Base-by-base conservation (phyloP, 37 sponge, comb jelly and placozoan species). In the Beroe forskalii region DNA sequence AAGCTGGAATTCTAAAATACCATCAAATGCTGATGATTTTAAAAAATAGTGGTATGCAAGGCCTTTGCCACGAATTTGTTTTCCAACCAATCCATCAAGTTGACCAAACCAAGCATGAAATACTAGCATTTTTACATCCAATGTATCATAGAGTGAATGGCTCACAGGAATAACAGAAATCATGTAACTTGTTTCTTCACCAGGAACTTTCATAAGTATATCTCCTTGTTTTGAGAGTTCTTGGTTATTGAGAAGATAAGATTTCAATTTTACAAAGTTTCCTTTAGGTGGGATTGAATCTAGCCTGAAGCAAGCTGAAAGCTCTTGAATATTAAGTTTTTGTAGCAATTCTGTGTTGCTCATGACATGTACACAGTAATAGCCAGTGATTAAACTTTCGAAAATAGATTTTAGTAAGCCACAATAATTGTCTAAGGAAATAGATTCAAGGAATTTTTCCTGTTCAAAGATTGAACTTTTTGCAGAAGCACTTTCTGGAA, bases 1-100 rank as follows among this genome's bases (percentile, higher is more conserved):
- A 1, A 80, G 60, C 4, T 80, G 60, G 22, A 44, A 37, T 30
- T 22, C 40, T 32, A 80, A n/a, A 23, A 22, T 80, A 23, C 60
- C 86, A 41, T 40, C 60, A 0, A 41, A 24, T 44, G 60, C 86
- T 27, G 60, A 44, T 6, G 86, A 44, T 80, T 24, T 4, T 23
- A 48, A 14, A 44, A 42, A 80, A 62, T 96, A 98, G 91, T 93
- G 90, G 66, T 98, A 98, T 62, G 96, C 91, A 44, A 98, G 93
- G 19, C 99, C 99, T 91, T 93, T 90, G 8, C 86, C 86, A 44
- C 86, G 86, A 42, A 44, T 42, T 24, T 80, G 55, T 24, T 24
- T 41, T 1, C 86, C 86, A 22, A 80, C 40, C 1, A 43, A 24
- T 4, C 86, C 86, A 27, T 80, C 86, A 1, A 80, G 31, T 4